Percentiles rank a stretch among this genome's conserved stretches.
Conservation (phyloP, 2,797 vertebrate genomes). For the Varecia variegata region DNA sequence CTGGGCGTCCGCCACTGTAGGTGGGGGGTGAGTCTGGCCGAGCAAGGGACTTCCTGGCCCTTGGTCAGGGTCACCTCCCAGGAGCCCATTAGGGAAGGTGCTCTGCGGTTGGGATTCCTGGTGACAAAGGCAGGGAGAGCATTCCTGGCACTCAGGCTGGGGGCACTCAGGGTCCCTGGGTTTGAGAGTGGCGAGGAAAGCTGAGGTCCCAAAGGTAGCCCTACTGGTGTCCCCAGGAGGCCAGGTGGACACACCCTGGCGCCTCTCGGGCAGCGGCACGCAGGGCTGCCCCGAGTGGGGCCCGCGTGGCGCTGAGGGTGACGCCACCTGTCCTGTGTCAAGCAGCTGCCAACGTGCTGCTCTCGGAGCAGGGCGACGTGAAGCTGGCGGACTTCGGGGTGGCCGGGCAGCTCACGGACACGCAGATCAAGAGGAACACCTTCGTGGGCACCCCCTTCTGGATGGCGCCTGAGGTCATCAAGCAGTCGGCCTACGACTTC, state of each 20-base stretch:
- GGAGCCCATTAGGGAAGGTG: not conserved
- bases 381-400: constrained; percentile 99
- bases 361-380: constrained; percentile 98
- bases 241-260: not conserved
- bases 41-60: not conserved
- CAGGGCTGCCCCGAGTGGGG: not conserved
- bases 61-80: not conserved
- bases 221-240: not conserved
- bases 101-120: not conserved
- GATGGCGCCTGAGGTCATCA: constrained; percentile 99
- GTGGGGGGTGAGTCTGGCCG: not conserved
- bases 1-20: not conserved
- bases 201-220: not conserved
- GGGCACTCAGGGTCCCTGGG: not conserved
- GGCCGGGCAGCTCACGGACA: constrained; percentile 97
- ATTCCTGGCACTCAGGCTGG: not conserved
- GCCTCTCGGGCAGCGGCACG: not conserved
- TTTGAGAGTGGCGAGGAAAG: not conserved
- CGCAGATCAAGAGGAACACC: constrained; percentile 99
- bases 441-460: constrained; percentile 99
- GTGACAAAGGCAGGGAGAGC: fast-evolving
- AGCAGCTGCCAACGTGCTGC: constrained; percentile 95
- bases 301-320: fast-evolving
- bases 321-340: constrained; percentile 39
- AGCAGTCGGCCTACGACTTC: constrained; percentile 99